These are phyloP conservation scores for Geodia barretti DNA, from an alignment of 37 sponge, comb jelly and placozoan genomes.

Conservation along the genomic window DNA sequence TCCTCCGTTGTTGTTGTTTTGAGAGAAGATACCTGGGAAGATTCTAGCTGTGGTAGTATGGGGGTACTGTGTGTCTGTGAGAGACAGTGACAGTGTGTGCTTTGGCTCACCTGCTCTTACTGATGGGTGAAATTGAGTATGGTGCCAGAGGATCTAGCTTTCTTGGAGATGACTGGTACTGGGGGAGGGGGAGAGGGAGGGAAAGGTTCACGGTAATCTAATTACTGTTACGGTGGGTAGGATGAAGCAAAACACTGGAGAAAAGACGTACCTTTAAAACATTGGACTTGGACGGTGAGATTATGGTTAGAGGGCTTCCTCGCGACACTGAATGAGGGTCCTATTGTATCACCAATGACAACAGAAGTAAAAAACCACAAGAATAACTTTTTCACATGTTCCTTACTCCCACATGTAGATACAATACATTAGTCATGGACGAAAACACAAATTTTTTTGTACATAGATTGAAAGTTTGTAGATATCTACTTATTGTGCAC, in stretches of 20 bases:
- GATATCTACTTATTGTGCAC: too few species aligned
- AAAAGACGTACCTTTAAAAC: slow-evolving; percentile 25
- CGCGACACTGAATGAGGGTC: slow-evolving; percentile 36
- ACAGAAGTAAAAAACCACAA: background rate
- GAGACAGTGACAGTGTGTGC: background rate
- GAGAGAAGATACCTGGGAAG: too few species aligned
- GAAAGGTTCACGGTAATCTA: too few species aligned
- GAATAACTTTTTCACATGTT: background rate
- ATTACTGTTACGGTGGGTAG: too few species aligned
- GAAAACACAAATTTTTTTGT: too few species aligned
- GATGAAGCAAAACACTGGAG: too few species aligned
- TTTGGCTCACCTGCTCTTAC: slow-evolving; percentile 46
- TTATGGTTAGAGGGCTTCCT: background rate
- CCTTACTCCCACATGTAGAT: too few species aligned
- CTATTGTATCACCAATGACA: too few species aligned
- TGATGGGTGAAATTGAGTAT: slow-evolving; percentile 61
- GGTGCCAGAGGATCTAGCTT: slow-evolving; percentile 43
- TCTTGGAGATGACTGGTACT: slow-evolving; percentile 55
- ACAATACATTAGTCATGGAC: too few species aligned
- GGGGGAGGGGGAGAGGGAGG: background rate
- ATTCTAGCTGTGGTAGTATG: too few species aligned
- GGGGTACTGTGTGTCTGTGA: background rate
- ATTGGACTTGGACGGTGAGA: slow-evolving; percentile 44
- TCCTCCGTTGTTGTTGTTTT: too few species aligned
- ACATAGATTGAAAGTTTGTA: too few species aligned